Percentiles rank a stretch among this genome's conserved stretches.
phyloP scores from a whole-genome alignment of 35 echinoderm and acorn worm genomes.

The Ptychodera flava region DNA sequence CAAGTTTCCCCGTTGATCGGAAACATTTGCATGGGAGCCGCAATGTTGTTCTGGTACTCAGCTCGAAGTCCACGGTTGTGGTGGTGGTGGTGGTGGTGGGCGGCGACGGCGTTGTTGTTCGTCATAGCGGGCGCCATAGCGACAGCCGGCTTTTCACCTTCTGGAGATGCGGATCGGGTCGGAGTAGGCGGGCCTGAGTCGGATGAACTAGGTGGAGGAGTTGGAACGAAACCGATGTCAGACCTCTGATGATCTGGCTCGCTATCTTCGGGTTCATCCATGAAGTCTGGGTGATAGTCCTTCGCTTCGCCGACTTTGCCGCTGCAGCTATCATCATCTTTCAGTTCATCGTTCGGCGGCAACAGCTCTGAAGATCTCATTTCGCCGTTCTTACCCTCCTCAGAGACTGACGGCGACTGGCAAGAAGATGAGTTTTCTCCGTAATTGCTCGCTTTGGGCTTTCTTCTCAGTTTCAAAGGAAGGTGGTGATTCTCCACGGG shows the following conservation, averaged over 20 bases:
- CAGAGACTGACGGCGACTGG: not conserved
- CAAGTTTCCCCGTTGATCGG: not conserved
- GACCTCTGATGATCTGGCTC: not conserved
- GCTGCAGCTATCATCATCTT: not conserved
- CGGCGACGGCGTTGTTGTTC: not conserved
- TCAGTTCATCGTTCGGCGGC: not conserved
- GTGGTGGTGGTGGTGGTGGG: not conserved
- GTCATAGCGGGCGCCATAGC: not conserved
- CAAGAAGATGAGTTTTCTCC: not conserved
- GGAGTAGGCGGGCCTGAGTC: not conserved
- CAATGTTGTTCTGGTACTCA: not conserved
- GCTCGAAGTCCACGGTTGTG: too few species aligned
- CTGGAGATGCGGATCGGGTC: not conserved
- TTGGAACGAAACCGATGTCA: not conserved
- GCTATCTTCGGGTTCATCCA: not conserved
- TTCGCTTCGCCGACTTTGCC: not conserved
- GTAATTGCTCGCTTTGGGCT: not conserved
- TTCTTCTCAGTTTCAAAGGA: not conserved
- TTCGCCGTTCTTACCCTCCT: not conserved
- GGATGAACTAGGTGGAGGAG: not conserved
- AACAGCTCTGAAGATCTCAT: not conserved
- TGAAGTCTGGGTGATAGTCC: not conserved
- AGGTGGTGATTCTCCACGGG: not conserved
- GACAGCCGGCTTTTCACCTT: not conserved
- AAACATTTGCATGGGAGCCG: not conserved